Evolutionary conservation across 2,113 vertebrate species (phyloP).

Genomic region (Morone chrysops): DNA sequence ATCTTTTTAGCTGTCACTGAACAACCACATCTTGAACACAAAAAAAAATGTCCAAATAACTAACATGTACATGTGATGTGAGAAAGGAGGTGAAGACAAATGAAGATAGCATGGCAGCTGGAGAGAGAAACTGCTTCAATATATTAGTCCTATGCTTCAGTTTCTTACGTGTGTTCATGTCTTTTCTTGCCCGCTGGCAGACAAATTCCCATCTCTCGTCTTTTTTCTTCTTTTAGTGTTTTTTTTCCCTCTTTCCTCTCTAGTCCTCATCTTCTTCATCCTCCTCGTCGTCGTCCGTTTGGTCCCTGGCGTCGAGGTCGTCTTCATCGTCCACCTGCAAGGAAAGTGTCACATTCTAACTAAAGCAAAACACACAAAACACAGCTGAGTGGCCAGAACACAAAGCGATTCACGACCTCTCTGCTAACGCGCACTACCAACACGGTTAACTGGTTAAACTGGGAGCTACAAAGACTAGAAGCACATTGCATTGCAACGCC

Average conservation of each 20-base stretch:
- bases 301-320: conserved; percentile 83
- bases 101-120: conserved; percentile 53
- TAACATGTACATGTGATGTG: conserved; percentile 41
- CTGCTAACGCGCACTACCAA: not conserved
- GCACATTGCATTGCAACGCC: not conserved
- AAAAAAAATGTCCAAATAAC: conserved; percentile 41
- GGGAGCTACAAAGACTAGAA: not conserved
- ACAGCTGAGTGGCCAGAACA: conserved; percentile 35
- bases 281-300: conserved; percentile 79
- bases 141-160: conserved; percentile 62
- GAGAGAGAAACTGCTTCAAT: conserved; percentile 59
- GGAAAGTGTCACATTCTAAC: conserved; percentile 71
- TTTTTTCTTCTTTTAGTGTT: conserved; percentile 55
- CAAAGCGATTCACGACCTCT: not conserved
- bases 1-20: conserved; percentile 21
- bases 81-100: conserved; percentile 10
- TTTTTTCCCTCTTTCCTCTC: not conserved
- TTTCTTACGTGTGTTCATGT: conserved; percentile 60
- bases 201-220: conserved; percentile 20
- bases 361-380: conserved; percentile 61
- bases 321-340: conserved; percentile 86
- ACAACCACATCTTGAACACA: conserved; percentile 28
- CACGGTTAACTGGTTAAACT: not conserved
- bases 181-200: conserved; percentile 40
- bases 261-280: conserved; percentile 78